These are phyloP conservation scores for Orthosia gracilis DNA, from an alignment of 2,888 invertebrate genomes.

Conservation along the genomic window DNA sequence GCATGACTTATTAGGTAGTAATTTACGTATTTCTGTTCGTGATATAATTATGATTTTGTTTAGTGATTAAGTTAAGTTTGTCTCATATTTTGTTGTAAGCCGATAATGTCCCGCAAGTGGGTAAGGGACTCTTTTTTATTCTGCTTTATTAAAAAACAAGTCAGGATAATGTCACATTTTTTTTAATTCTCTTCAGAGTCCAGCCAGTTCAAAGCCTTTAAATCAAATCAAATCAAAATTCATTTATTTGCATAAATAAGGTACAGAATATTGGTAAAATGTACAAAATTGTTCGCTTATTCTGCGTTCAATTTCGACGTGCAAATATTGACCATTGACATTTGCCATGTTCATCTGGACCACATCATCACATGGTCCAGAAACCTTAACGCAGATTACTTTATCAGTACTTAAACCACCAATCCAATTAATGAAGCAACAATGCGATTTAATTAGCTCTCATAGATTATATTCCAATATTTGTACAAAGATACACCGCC, in stretches of 20 bases:
- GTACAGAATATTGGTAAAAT: too few relatives aligned
- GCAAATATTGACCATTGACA: too few relatives aligned
- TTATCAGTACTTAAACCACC: not conserved
- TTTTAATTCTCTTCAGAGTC: not conserved
- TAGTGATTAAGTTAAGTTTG: too few relatives aligned
- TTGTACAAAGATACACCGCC: slow-evolving; percentile 60
- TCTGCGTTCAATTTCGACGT: too few relatives aligned
- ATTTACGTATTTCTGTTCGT: not conserved
- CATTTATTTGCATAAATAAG: too few relatives aligned
- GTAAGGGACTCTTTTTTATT: too few relatives aligned
- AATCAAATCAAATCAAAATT: too few relatives aligned
- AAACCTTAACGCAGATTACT: not conserved
- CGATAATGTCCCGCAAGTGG: too few relatives aligned
- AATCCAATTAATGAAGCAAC: slow-evolving; percentile 47
- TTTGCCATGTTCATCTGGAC: not conserved
- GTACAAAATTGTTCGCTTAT: too few relatives aligned
- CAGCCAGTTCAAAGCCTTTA: not conserved
- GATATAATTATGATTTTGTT: too few relatives aligned
- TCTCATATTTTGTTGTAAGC: too few relatives aligned
- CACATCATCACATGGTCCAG: not conserved
- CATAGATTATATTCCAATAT: slow-evolving; percentile 52
- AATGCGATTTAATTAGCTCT: slow-evolving; percentile 54
- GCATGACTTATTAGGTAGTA: not conserved
- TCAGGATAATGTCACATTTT: not conserved
- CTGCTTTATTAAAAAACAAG: too few relatives aligned